Percentiles rank a stretch among this genome's conserved stretches.
These are phyloP conservation scores for Molossus molossus DNA, from an alignment of 2,797 vertebrate genomes.

Conservation along the genomic window DNA sequence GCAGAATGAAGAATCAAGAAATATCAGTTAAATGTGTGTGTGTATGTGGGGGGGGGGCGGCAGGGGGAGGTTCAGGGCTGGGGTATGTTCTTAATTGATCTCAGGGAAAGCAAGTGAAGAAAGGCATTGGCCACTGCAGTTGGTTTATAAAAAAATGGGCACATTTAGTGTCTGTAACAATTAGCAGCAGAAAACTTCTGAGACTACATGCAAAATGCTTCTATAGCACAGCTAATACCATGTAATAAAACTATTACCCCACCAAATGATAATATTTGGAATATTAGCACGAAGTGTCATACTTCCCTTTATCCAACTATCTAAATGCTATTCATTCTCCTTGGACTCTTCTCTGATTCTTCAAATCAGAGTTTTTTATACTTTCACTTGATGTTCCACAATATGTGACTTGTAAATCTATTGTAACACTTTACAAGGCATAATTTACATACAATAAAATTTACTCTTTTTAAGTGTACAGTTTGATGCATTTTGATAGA, in stretches of 20 bases:
- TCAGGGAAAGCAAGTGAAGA: background rate
- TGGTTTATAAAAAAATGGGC: background rate
- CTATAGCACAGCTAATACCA: background rate
- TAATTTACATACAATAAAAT: background rate
- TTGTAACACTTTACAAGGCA: background rate
- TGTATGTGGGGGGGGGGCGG: background rate
- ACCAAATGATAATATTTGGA: background rate
- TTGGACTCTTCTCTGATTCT: background rate
- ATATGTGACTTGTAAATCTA: background rate
- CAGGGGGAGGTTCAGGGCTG: background rate
- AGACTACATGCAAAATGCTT: background rate
- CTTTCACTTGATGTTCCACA: background rate
- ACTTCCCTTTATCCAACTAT: background rate
- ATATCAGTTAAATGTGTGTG: slow-evolving; percentile 27
- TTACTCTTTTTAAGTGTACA: background rate
- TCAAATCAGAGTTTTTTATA: background rate
- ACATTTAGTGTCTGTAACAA: background rate
- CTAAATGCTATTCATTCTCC: background rate
- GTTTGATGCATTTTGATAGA: slow-evolving; percentile 39
- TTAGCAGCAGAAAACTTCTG: background rate
- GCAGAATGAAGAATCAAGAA: slow-evolving; percentile 65
- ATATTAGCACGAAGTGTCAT: background rate
- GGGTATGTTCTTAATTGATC: background rate
- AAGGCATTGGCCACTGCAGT: background rate
- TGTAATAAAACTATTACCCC: background rate